A percentile compares a stretch with the other conserved stretches of the same genome.
Conservation (phyloP, 2,888 invertebrate genomes). For the Drosophila longiperda region DNA sequence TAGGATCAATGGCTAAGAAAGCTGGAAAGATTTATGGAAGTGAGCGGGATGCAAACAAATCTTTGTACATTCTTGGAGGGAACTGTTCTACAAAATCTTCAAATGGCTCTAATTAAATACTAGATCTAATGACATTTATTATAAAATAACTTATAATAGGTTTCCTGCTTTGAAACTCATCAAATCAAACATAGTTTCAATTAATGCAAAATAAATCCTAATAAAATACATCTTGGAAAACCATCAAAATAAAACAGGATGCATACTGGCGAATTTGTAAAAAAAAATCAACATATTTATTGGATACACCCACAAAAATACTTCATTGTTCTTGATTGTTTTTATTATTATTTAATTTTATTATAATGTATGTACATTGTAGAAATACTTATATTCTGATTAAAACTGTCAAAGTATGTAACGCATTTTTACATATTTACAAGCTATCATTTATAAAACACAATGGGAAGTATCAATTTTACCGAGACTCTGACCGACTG, state of each 20-base stretch:
- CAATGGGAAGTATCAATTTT: slow-evolving; percentile 28
- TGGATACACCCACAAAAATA: slow-evolving; percentile 18
- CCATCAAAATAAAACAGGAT: slow-evolving; percentile 19
- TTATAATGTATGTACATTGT: slow-evolving; percentile 28
- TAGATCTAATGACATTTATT: slow-evolving; percentile 49
- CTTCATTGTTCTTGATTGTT: slow-evolving; percentile 21
- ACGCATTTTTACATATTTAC: slow-evolving; percentile 14
- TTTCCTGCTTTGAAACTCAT: slow-evolving; percentile 60
- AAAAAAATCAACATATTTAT: slow-evolving; percentile 17
- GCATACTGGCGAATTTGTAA: slow-evolving; percentile 32
- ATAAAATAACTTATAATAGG: slow-evolving; percentile 40
- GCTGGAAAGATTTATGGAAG: slow-evolving; percentile 99
- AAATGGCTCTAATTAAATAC: slow-evolving; percentile 78
- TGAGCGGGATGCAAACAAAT: slow-evolving; percentile 83
- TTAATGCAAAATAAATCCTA: slow-evolving; percentile 60
- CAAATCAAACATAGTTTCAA: slow-evolving; percentile 48
- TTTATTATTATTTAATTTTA: slow-evolving; percentile 16
- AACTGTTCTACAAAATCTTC: slow-evolving; percentile 80
- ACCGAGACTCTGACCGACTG: slow-evolving; percentile 34
- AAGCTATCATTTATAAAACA: slow-evolving; percentile 14
- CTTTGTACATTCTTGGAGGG: slow-evolving; percentile 82
- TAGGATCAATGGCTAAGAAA: slow-evolving; percentile 99
- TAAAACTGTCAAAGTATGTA: slow-evolving; percentile 21
- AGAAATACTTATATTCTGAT: slow-evolving; percentile 18
- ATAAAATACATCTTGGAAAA: slow-evolving; percentile 65